phyloP scores from a whole-genome alignment of 2,113 vertebrate species.

The Alligator sinensis region DNA sequence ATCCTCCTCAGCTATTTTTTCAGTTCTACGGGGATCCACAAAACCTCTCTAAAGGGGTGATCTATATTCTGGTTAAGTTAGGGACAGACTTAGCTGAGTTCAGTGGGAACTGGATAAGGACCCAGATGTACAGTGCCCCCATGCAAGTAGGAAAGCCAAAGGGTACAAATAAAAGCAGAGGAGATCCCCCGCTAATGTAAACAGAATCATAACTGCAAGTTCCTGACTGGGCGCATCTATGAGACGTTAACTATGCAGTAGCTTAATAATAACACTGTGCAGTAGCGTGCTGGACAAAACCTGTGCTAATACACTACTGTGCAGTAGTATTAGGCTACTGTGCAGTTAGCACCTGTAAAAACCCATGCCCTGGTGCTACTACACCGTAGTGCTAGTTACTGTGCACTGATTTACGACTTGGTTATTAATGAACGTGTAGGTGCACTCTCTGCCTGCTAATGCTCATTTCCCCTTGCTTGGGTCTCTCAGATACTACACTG shows the following conservation, averaged over 20 bases:
- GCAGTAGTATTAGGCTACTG: too few relatives aligned
- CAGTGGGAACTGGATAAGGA: not conserved
- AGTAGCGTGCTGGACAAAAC: too few relatives aligned
- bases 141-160: not conserved
- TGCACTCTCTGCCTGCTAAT: slow-evolving; percentile 19
- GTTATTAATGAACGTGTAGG: too few relatives aligned
- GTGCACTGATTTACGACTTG: too few relatives aligned
- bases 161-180: not conserved
- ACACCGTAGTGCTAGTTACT: too few relatives aligned
- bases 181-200: not conserved
- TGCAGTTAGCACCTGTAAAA: too few relatives aligned
- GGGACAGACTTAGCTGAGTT: not conserved
- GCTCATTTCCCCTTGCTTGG: not conserved
- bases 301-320: too few relatives aligned
- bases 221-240: too few relatives aligned
- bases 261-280: too few relatives aligned
- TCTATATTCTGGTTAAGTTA: not conserved
- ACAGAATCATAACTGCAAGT: too few relatives aligned
- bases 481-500: slow-evolving; percentile 21
- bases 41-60: not conserved
- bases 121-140: not conserved
- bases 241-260: too few relatives aligned
- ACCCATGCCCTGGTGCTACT: too few relatives aligned
- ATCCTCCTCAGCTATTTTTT: not conserved
- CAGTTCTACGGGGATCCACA: not conserved